phyloP scores from a whole-genome alignment of 2,113 vertebrate species.

The Melanostigma gelatinosum region DNA sequence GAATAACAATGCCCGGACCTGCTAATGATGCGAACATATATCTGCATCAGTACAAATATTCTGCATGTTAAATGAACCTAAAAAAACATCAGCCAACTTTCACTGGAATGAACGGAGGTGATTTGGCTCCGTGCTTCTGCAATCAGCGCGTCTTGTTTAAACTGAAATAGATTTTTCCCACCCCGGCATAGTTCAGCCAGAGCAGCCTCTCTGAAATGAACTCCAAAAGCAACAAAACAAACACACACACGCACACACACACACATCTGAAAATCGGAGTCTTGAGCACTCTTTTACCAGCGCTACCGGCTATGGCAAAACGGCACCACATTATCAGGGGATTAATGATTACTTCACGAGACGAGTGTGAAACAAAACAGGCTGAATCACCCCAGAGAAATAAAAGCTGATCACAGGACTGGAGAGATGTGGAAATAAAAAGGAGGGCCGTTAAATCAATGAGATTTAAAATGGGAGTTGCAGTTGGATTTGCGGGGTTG shows the following conservation, averaged over 20 bases:
- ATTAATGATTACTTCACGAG: slow-evolving; percentile 72
- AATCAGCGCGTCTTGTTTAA: slow-evolving; percentile 80
- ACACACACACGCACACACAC: slow-evolving; percentile 29
- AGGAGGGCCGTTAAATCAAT: slow-evolving; percentile 66
- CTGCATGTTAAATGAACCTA: slow-evolving; percentile 39
- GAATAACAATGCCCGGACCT: slow-evolving; percentile 39
- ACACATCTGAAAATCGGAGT: slow-evolving; percentile 56
- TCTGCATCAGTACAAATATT: slow-evolving; percentile 50
- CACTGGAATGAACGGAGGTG: slow-evolving; percentile 71
- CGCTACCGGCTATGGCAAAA: slow-evolving; percentile 52
- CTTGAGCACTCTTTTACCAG: slow-evolving; percentile 57
- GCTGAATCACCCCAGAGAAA: slow-evolving; percentile 54
- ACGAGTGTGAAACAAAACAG: slow-evolving; percentile 52
- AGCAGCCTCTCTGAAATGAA: slow-evolving; percentile 68
- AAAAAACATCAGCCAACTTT: slow-evolving; percentile 59
- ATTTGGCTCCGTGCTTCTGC: slow-evolving; percentile 73
- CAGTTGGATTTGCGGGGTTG: slow-evolving; percentile 61
- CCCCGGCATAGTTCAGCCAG: slow-evolving; percentile 69
- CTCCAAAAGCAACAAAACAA: slow-evolving; percentile 35
- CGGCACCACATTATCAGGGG: slow-evolving; percentile 57
- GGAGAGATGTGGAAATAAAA: slow-evolving; percentile 56
- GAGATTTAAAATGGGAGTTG: slow-evolving; percentile 63
- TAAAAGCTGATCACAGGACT: slow-evolving; percentile 67
- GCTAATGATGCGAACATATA: slow-evolving; percentile 17
- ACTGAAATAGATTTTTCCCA: slow-evolving; percentile 72